These are phyloP conservation scores for Natrix natrix DNA, from an alignment of 2,797 vertebrate genomes.

Conservation along the genomic window DNA sequence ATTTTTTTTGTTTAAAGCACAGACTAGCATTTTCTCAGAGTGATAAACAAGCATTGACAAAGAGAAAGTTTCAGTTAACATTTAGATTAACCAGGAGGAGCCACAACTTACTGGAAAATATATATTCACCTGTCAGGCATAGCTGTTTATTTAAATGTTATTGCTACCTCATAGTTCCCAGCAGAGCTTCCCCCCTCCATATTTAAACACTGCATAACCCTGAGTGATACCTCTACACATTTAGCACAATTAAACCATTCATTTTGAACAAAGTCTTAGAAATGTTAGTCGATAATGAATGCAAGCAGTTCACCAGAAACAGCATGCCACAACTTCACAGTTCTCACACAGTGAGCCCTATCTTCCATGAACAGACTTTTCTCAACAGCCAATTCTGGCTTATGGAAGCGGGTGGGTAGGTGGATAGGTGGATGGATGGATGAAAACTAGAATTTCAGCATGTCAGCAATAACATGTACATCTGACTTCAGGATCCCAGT, in stretches of 20 bases:
- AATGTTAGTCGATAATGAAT: conserved; percentile 31
- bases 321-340: background rate
- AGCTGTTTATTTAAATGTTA: conserved; percentile 55
- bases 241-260: conserved; percentile 45
- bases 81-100: conserved; percentile 27
- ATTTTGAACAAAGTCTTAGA: conserved; percentile 27
- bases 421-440: background rate
- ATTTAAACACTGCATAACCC: conserved; percentile 54
- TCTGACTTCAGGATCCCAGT: background rate
- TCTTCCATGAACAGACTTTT: background rate
- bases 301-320: background rate
- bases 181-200: conserved; percentile 20
- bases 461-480: background rate
- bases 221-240: conserved; percentile 41
- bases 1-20: conserved; percentile 11
- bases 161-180: conserved; percentile 40
- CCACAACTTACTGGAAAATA: conserved; percentile 38
- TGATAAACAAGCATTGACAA: conserved; percentile 26
- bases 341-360: background rate
- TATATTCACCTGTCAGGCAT: conserved; percentile 37
- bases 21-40: conserved; percentile 8
- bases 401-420: background rate
- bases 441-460: background rate
- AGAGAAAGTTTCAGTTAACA: conserved; percentile 7
- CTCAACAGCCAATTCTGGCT: background rate